A percentile compares a stretch with the other conserved stretches of the same genome.
These are phyloP conservation scores for Caenorhabditis virilis DNA, from an alignment of 2,888 invertebrate genomes.

Conservation along the genomic window DNA sequence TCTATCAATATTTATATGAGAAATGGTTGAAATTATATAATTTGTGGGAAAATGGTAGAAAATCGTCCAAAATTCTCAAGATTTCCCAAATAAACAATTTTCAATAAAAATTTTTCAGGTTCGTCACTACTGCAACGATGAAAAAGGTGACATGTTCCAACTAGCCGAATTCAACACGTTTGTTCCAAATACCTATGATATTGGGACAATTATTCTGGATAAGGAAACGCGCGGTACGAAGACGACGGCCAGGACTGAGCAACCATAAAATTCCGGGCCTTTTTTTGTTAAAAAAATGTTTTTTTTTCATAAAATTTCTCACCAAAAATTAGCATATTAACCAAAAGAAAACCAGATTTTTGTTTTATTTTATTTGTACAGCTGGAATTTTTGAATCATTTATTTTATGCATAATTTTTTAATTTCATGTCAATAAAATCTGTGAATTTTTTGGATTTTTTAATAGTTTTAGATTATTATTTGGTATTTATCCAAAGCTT, in stretches of 20 bases:
- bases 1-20: too few species aligned
- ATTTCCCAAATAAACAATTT: too few species aligned
- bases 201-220: slow-evolving; percentile 60
- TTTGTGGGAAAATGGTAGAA: neutral
- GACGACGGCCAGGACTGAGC: too few species aligned
- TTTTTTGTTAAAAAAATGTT: too few species aligned
- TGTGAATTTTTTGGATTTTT: slow-evolving; percentile 7
- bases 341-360: slow-evolving; percentile 10
- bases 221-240: slow-evolving; percentile 27
- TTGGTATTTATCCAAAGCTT: slow-evolving; percentile 10
- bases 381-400: neutral
- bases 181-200: slow-evolving; percentile 61
- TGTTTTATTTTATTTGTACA: slow-evolving; percentile 6
- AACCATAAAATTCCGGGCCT: too few species aligned
- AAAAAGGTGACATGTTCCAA: slow-evolving; percentile 60
- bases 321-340: slow-evolving; percentile 17
- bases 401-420: neutral
- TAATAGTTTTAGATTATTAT: neutral
- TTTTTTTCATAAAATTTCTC: too few species aligned
- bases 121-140: slow-evolving; percentile 65
- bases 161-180: slow-evolving; percentile 53
- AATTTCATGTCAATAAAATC: neutral
- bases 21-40: too few species aligned
- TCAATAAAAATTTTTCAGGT: slow-evolving; percentile 47
- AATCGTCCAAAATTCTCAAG: neutral